Percentiles rank a stretch among this genome's conserved stretches.
phyloP scores from a whole-genome alignment of 2,113 vertebrate genomes.

The Garra rufa region DNA sequence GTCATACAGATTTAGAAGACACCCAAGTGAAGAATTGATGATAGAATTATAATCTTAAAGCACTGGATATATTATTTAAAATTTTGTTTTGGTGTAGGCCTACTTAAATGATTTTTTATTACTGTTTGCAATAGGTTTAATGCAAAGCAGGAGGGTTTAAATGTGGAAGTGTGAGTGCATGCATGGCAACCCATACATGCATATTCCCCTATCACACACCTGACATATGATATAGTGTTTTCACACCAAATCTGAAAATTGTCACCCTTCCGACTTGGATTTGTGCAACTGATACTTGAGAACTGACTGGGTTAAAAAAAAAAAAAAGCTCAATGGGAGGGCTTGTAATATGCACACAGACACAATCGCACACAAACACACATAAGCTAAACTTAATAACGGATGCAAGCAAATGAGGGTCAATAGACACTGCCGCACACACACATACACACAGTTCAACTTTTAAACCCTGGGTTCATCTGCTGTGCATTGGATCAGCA shows the following conservation, averaged over 20 bases:
- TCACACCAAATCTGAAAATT: slow-evolving; percentile 46
- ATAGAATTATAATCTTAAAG: neutral
- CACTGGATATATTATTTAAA: neutral
- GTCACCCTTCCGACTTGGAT: slow-evolving; percentile 40
- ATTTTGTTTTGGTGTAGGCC: neutral
- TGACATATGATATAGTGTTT: slow-evolving; percentile 10
- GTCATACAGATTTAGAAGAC: neutral
- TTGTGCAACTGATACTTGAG: slow-evolving; percentile 44
- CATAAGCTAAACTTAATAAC: slow-evolving; percentile 3
- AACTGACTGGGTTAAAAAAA: slow-evolving; percentile 33
- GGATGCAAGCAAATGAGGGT: slow-evolving; percentile 25
- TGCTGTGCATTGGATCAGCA: slow-evolving; percentile 50
- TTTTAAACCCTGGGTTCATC: slow-evolving; percentile 53
- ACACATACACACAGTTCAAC: slow-evolving; percentile 37
- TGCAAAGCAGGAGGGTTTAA: slow-evolving; percentile 19
- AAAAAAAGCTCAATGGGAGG: slow-evolving; percentile 16
- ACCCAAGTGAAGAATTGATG: neutral
- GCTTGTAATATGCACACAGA: slow-evolving; percentile 25
- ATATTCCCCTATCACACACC: slow-evolving; percentile 23
- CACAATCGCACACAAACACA: slow-evolving; percentile 34
- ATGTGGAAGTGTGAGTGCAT: neutral
- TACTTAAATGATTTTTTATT: neutral
- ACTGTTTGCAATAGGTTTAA: slow-evolving; percentile 20
- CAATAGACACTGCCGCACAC: slow-evolving; percentile 1
- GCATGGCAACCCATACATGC: neutral